Evolutionary conservation across 2,797 vertebrate genomes (phyloP).

Genomic region (Leptodactylus fallax): DNA sequence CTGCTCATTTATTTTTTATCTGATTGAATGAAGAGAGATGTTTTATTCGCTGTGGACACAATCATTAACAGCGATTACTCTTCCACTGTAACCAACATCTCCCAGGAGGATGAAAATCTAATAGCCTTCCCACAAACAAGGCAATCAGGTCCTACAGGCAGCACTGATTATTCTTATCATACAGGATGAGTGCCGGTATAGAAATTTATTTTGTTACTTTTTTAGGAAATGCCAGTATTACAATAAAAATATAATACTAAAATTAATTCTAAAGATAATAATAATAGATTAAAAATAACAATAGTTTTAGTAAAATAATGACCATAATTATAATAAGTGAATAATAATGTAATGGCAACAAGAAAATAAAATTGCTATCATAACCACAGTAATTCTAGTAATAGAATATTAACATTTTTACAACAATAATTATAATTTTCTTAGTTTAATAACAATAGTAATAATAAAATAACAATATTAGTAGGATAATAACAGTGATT

Average conservation of each 20-base stretch:
- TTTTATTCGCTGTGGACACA: not conserved
- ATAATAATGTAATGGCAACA: no score
- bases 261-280: not conserved
- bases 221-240: not conserved
- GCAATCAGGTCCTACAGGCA: not conserved
- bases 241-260: not conserved
- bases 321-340: not conserved
- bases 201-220: not conserved
- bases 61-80: not conserved
- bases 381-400: no score
- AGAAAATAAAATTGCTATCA: no score
- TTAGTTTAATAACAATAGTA: no score
- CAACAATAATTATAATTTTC: no score
- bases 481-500: no score
- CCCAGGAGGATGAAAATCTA: constrained; percentile 3
- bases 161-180: constrained; percentile 9
- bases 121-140: constrained; percentile 19
- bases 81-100: not conserved
- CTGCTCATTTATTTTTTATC: constrained; percentile 23
- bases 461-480: no score
- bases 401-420: no score
- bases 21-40: not conserved
- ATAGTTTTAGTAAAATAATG: not conserved
- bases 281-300: not conserved
- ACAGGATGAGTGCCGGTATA: not conserved